Conservation (phyloP, 2,888 invertebrate species). For the Yponomeuta cagnagella region DNA sequence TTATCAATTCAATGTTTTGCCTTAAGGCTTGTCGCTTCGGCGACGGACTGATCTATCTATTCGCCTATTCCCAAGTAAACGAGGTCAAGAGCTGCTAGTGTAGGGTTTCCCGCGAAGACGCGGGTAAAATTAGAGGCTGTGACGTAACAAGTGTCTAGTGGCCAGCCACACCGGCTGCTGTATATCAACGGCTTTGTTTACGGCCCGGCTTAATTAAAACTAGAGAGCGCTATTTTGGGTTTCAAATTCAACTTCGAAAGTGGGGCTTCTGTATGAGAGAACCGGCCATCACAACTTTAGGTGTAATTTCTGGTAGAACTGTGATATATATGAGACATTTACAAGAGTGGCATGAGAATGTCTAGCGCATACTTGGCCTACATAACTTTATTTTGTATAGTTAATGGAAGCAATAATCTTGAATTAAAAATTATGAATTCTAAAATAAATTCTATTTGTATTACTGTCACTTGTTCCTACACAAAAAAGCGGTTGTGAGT, state of each 20-base stretch:
- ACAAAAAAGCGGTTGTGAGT: too few relatives aligned
- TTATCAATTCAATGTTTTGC: conserved; percentile 45
- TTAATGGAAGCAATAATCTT: too few relatives aligned
- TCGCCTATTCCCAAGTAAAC: conserved; percentile 36
- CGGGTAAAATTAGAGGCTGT: conserved; percentile 37
- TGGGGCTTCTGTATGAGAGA: neutral
- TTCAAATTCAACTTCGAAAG: neutral
- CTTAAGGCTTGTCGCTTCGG: neutral
- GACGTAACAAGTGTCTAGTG: conserved; percentile 46
- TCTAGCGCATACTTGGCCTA: too few relatives aligned
- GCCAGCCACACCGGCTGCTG: conserved; percentile 50
- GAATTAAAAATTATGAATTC: too few relatives aligned
- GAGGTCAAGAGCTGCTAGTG: conserved; percentile 59
- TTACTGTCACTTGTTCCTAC: too few relatives aligned
- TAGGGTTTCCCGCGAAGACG: conserved; percentile 53
- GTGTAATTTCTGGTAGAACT: too few relatives aligned
- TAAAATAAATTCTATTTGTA: too few relatives aligned
- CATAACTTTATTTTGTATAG: too few relatives aligned
- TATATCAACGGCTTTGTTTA: conserved; percentile 55
- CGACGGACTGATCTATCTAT: conserved; percentile 31
- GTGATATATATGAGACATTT: too few relatives aligned
- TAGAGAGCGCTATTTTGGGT: conserved; percentile 36
- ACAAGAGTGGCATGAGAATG: too few relatives aligned
- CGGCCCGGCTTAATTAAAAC: conserved; percentile 45
- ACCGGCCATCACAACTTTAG: neutral